These are phyloP conservation scores for Onchidella celtica DNA, from an alignment of 2,888 invertebrate genomes.

Conservation along the genomic window DNA sequence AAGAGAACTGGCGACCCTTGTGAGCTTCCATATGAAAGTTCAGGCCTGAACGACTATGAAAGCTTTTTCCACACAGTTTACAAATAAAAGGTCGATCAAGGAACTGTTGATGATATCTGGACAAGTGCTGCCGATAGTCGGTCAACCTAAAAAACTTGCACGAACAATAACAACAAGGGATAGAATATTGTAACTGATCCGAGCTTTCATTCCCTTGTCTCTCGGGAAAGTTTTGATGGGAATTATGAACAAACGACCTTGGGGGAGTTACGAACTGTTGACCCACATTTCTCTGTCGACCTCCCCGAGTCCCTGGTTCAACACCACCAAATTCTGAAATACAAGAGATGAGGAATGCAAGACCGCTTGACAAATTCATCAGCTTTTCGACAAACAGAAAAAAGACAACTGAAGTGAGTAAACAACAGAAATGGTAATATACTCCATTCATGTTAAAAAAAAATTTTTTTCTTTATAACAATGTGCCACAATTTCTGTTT, in stretches of 20 bases:
- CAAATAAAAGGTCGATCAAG: slow-evolving; percentile 6
- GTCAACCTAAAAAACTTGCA: background rate
- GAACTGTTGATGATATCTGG: background rate
- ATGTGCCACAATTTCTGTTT: too few species aligned
- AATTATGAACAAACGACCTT: background rate
- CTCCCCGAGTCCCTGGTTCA: background rate
- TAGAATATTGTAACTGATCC: too few species aligned
- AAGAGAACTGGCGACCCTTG: slow-evolving; percentile 30
- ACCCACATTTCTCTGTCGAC: background rate
- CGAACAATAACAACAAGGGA: too few species aligned
- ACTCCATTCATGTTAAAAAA: background rate
- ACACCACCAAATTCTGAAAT: slow-evolving; percentile 23
- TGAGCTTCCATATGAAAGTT: slow-evolving; percentile 41
- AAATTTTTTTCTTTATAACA: background rate
- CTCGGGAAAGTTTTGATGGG: too few species aligned
- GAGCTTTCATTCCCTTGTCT: too few species aligned
- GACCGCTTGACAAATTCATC: background rate
- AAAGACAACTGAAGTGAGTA: background rate
- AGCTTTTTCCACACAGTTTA: slow-evolving; percentile 40
- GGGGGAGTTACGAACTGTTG: background rate
- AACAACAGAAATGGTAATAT: background rate
- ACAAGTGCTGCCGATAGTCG: slow-evolving; percentile 13
- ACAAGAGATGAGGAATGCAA: slow-evolving; percentile 21
- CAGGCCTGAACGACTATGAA: slow-evolving; percentile 35
- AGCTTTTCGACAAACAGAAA: background rate